A percentile compares a stretch with the other conserved stretches of the same genome.
Evolutionary conservation across 2,888 invertebrate species (phyloP).

Genomic region (Nasonia oneida): DNA sequence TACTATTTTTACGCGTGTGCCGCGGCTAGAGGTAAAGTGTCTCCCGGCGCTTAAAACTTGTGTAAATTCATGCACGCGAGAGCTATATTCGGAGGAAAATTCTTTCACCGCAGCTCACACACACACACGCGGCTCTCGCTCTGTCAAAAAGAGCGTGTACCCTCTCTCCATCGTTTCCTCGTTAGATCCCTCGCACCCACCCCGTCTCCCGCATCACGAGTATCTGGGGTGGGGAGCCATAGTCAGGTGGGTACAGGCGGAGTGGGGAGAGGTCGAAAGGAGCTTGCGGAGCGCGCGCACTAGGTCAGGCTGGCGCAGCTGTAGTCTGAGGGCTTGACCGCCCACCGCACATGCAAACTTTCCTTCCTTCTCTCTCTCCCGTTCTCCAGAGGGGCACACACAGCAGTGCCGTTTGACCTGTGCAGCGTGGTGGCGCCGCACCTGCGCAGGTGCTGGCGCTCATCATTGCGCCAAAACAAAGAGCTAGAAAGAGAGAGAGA

Average conservation of each 20-base stretch:
- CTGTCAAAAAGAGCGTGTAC: not conserved
- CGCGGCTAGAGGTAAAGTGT: not conserved
- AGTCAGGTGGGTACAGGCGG: not conserved
- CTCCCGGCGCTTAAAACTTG: not conserved
- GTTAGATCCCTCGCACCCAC: not conserved
- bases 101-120: not conserved
- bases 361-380: not conserved
- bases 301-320: conserved; percentile 39
- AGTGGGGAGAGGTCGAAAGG: conserved; percentile 28
- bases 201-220: not conserved
- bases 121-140: not conserved
- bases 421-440: not conserved
- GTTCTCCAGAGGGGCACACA: not conserved
- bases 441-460: not conserved
- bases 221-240: not conserved
- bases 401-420: not conserved
- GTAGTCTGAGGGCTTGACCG: conserved; percentile 30
- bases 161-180: conserved; percentile 18
- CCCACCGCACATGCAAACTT: not conserved
- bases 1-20: not conserved
- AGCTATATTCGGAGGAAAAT: not conserved
- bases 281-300: conserved; percentile 5
- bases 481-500: not conserved
- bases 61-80: conserved; percentile 1
- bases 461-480: conserved; percentile 6